These are phyloP conservation scores for Octodonta nipae DNA, from an alignment of 2,888 invertebrate species.

Conservation along the genomic window DNA sequence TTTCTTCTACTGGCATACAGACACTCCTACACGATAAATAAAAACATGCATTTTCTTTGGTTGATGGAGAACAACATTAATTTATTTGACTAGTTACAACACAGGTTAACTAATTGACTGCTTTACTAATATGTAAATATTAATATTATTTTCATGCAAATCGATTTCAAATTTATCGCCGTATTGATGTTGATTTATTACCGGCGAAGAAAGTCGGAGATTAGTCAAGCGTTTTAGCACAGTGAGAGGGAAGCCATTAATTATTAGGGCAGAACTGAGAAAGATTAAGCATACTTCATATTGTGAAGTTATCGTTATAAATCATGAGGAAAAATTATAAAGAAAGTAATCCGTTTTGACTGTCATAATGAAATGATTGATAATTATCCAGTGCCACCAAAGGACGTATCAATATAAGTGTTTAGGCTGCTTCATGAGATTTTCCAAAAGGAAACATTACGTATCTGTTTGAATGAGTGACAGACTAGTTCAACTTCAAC, in stretches of 20 bases:
- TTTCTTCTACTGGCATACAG: too few species aligned
- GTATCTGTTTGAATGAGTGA: too few species aligned
- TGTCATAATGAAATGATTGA: too few species aligned
- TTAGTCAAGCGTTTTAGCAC: neutral
- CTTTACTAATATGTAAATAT: conserved; percentile 22
- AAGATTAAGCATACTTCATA: conserved; percentile 1
- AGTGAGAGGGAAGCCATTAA: conserved; percentile 1
- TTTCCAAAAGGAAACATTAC: too few species aligned
- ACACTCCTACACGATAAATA: too few species aligned
- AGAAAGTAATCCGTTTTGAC: too few species aligned
- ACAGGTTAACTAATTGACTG: conserved; percentile 22
- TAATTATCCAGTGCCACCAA: too few species aligned
- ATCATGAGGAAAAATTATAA: neutral
- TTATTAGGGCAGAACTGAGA: neutral
- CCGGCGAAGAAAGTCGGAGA: neutral
- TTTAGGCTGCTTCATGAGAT: too few species aligned
- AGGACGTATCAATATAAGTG: too few species aligned
- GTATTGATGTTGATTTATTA: conserved; percentile 11
- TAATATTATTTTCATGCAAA: conserved; percentile 21
- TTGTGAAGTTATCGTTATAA: neutral
- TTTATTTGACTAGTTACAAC: conserved; percentile 20
- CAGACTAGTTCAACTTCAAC: too few species aligned
- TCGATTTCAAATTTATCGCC: conserved; percentile 10
- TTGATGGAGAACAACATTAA: too few species aligned
- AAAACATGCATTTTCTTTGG: too few species aligned